Percentiles rank a stretch among this genome's conserved stretches.
These are phyloP conservation scores for Bos taurus DNA, from an alignment of 2,113 vertebrate species.

Conservation along the genomic window DNA sequence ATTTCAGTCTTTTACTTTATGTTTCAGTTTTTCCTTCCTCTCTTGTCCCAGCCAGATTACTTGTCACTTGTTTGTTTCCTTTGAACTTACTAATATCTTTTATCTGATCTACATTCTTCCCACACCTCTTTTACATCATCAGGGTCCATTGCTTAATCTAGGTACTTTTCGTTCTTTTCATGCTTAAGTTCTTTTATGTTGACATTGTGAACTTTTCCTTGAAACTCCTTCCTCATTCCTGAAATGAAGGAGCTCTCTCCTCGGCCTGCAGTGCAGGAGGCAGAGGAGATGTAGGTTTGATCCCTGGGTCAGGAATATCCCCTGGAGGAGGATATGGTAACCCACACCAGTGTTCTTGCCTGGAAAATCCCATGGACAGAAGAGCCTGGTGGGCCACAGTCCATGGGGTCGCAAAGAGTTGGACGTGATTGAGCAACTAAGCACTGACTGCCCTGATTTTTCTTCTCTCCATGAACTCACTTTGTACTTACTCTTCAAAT, in stretches of 20 bases:
- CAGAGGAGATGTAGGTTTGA: background rate
- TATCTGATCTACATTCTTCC: slow-evolving; percentile 35
- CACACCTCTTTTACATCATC: background rate
- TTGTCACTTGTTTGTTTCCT: slow-evolving; percentile 14
- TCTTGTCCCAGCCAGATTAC: background rate
- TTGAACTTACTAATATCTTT: slow-evolving; percentile 17
- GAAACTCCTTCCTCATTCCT: background rate
- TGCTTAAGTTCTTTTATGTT: background rate
- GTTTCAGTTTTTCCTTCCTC: background rate
- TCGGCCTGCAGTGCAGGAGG: background rate
- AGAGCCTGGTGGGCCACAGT: background rate
- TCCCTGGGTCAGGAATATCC: background rate
- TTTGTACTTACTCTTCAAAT: slow-evolving; percentile 8
- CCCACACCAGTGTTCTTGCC: background rate
- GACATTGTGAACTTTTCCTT: background rate
- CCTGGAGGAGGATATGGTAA: background rate
- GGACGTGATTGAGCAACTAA: background rate
- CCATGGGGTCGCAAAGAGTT: background rate
- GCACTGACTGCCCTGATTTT: background rate
- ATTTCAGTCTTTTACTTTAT: background rate
- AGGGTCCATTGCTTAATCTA: slow-evolving; percentile 3
- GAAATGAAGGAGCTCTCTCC: background rate
- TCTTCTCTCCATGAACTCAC: background rate
- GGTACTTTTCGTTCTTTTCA: slow-evolving; percentile 4
- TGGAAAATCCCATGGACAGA: background rate